Conservation (phyloP, 37 sponge, comb jelly and placozoan species). For the Diacarnus erythraeanus region DNA sequence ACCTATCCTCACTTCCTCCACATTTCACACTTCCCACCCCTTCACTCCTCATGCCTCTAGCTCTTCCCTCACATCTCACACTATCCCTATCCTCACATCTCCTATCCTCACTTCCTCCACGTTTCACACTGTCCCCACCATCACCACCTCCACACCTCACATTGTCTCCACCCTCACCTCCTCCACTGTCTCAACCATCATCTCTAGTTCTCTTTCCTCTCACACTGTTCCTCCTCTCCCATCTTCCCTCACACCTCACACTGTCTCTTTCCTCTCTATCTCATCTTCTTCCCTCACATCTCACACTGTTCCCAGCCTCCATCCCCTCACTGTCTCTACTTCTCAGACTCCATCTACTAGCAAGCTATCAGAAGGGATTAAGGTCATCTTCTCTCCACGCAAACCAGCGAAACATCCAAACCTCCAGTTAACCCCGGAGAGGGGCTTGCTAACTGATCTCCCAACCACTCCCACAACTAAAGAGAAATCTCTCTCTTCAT, state of each 20-base stretch:
- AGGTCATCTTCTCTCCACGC: not conserved
- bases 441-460: too few species aligned
- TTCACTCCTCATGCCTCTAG: not conserved
- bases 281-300: not conserved
- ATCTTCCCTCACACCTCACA: not conserved
- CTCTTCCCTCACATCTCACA: too few species aligned
- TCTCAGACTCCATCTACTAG: not conserved
- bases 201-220: not conserved
- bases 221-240: constrained; percentile 8
- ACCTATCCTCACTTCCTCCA: too few species aligned
- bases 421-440: too few species aligned
- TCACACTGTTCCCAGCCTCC: not conserved
- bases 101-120: not conserved
- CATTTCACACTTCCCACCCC: not conserved
- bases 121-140: not conserved
- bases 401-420: not conserved
- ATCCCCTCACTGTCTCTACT: not conserved
- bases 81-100: not conserved
- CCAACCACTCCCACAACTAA: too few species aligned
- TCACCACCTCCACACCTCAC: not conserved
- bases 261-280: not conserved
- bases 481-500: too few species aligned
- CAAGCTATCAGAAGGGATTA: not conserved
- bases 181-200: not conserved
- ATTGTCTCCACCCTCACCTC: not conserved